Base-by-base conservation (phyloP, 2,888 invertebrate species). In the Andrena trimmerana region DNA sequence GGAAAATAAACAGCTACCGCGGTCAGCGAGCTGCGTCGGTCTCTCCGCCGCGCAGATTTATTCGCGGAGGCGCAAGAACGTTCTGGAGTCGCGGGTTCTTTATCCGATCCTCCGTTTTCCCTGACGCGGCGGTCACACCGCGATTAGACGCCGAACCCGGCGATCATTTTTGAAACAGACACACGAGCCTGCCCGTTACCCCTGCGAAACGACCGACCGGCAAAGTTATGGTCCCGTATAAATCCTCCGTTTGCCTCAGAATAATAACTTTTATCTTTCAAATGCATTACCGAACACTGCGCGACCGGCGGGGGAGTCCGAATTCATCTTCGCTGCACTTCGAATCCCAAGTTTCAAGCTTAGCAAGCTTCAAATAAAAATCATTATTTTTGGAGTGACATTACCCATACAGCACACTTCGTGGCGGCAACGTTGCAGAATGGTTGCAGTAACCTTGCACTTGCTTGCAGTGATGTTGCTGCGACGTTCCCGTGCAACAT, bases 1-100 rank as follows among this genome's bases (percentile, higher is more conserved):
- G 78, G 76, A 68, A 78, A 78, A 78, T 78, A 78, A 78, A 78
- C 78, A 78, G 62, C 67, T 24, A 24, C 33, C 48, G 36, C 33
- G 78, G 66, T 42, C 66, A 48, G 52, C 76, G 31, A 62, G 62
- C 62, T 13, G 57, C 50, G 36, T 36, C 66, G 74, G 59, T 36
- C 52, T n/a, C 50, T 60, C 67, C 52, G 8, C 50, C 42, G n/a
- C 29, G 24, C 42, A 31, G 75, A 78, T 73, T 75, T 75, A 74
- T 60, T 62, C 76, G 42, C 67, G 50, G 27, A 13, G 13, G 20
- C 24, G 59, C 77, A 50, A 52, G 66, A 36, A 73, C 16, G 50
- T 27, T 52, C 36, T 42, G 20, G 29, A 24, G 48, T 48, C 48
- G 10, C n/a, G 74, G 50, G 24, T 50, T 60, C 74, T 75, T 16